Evolutionary conservation across 1,140 invertebrate genomes (phyloP).

Genomic region (Cryptotermes secundus): DNA sequence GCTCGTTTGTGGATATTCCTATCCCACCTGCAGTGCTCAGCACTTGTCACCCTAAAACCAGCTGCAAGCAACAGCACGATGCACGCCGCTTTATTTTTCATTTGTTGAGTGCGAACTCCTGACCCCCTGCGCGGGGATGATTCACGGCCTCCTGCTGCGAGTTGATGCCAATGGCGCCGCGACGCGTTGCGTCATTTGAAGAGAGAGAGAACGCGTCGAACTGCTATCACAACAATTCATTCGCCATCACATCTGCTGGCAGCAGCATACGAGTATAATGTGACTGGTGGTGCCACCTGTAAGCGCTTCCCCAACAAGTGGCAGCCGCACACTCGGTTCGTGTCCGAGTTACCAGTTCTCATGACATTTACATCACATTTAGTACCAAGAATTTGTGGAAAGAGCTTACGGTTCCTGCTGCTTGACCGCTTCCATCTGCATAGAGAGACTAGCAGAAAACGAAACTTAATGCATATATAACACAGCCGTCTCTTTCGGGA

Average conservation of each 20-base stretch:
- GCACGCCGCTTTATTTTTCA: background rate
- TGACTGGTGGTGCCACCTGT: background rate
- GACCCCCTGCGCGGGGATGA: background rate
- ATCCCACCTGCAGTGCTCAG: background rate
- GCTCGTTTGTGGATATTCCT: too few species aligned
- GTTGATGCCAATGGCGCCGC: constrained; percentile 8
- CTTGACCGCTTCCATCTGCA: too few species aligned
- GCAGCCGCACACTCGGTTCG: background rate
- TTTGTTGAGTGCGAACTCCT: background rate
- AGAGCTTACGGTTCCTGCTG: too few species aligned
- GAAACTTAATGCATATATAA: too few species aligned
- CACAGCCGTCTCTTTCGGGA: too few species aligned
- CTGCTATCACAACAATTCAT: background rate
- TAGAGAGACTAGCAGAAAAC: too few species aligned
- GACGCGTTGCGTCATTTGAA: background rate
- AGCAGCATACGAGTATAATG: too few species aligned
- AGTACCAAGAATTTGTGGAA: too few species aligned
- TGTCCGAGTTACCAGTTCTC: too few species aligned
- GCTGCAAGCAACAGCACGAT: background rate
- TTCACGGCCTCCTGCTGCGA: background rate
- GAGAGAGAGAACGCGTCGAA: background rate
- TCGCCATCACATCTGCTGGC: background rate
- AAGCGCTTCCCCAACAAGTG: background rate
- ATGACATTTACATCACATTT: too few species aligned
- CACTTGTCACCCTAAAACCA: background rate